Conservation (phyloP, 2,113 vertebrate species). For the Colossoma macropomum region DNA sequence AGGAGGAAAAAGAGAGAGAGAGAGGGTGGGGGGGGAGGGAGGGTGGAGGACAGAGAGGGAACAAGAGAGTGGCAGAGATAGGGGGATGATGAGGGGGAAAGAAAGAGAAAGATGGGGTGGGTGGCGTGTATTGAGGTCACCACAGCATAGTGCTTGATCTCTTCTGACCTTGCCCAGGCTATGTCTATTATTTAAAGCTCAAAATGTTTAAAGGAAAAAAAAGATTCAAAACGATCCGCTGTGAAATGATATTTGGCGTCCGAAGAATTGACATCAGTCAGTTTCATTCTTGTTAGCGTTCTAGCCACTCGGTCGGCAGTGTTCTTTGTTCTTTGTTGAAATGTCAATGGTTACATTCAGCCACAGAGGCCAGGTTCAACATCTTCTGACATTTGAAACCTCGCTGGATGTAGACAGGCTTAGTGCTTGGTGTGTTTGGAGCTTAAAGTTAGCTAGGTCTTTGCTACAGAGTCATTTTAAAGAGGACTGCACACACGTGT, state of each 20-base stretch:
- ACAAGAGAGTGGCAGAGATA: slow-evolving; percentile 61
- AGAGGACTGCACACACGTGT: too few species aligned
- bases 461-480: neutral
- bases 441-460: neutral
- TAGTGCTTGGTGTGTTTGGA: neutral
- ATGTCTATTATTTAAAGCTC: neutral
- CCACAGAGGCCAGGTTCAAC: slow-evolving; percentile 22
- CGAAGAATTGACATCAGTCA: neutral
- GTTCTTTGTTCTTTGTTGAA: slow-evolving; percentile 37
- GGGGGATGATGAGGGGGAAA: slow-evolving; percentile 68
- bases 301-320: neutral
- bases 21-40: slow-evolving; percentile 11
- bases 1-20: slow-evolving; percentile 4
- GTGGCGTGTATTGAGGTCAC: slow-evolving; percentile 51
- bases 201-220: neutral
- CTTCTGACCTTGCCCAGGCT: slow-evolving; percentile 31
- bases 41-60: slow-evolving; percentile 53
- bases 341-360: slow-evolving; percentile 36
- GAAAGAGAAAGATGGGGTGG: slow-evolving; percentile 64
- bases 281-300: neutral
- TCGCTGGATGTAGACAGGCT: neutral
- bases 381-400: slow-evolving; percentile 39
- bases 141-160: slow-evolving; percentile 46
- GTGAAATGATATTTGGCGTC: neutral
- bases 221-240: neutral